Conservation (phyloP, 2,113 vertebrate genomes). For the Erinaceus europaeus region DNA sequence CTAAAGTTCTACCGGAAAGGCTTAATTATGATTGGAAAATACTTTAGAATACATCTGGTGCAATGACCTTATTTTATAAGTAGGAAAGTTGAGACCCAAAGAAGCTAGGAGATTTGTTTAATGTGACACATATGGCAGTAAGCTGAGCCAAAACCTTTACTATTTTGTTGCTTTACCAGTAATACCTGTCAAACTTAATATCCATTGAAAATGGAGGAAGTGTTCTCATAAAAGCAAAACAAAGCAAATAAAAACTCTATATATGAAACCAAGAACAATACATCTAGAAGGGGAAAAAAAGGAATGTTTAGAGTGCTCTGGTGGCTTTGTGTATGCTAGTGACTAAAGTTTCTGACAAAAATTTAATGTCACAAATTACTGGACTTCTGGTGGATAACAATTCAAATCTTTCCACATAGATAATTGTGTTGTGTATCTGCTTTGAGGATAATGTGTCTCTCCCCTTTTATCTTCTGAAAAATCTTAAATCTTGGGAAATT, state of each 20-base stretch:
- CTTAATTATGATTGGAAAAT: neutral
- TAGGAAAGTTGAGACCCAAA: conserved; percentile 40
- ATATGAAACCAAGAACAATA: neutral
- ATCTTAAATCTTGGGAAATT: conserved; percentile 30
- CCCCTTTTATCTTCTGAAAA: conserved; percentile 38
- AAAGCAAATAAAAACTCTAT: conserved; percentile 7
- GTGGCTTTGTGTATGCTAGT: neutral
- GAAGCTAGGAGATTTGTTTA: conserved; percentile 40
- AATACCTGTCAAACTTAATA: conserved; percentile 45
- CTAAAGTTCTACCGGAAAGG: neutral
- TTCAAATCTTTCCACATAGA: neutral
- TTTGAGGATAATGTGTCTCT: neutral
- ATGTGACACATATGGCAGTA: conserved; percentile 18
- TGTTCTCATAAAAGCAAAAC: conserved; percentile 44
- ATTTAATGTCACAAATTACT: neutral
- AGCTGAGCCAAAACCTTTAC: conserved; percentile 32
- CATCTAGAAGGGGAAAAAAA: neutral
- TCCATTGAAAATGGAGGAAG: conserved; percentile 37
- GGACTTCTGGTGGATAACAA: conserved; percentile 23
- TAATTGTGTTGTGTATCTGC: neutral
- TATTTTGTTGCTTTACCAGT: conserved; percentile 23
- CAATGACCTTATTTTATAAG: conserved; percentile 25
- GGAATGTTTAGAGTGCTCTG: conserved; percentile 20
- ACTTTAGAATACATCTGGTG: conserved; percentile 30
- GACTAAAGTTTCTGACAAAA: conserved; percentile 39